A percentile compares a stretch with the other conserved stretches of the same genome.
Conservation (phyloP, 2,113 vertebrate species). For the Xenus cinereus region DNA sequence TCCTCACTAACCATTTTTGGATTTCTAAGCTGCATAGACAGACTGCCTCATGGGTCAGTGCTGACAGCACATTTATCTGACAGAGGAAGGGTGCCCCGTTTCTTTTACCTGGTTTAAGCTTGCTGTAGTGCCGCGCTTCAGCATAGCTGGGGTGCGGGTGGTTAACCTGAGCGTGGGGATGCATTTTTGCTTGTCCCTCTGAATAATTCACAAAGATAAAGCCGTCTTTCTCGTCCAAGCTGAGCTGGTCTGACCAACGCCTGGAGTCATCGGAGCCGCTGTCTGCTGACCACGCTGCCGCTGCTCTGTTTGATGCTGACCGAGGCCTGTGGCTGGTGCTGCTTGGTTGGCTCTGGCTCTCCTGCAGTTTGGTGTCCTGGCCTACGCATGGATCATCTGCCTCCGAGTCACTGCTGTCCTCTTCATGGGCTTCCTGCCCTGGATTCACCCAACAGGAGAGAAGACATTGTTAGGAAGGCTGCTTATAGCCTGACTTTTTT, state of each 20-base stretch:
- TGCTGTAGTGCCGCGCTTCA: slow-evolving; percentile 75
- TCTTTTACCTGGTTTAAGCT: slow-evolving; percentile 79
- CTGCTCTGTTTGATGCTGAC: slow-evolving; percentile 75
- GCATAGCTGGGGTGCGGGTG: slow-evolving; percentile 63
- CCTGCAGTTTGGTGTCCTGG: slow-evolving; percentile 77
- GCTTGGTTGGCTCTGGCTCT: slow-evolving; percentile 78
- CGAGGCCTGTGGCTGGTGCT: slow-evolving; percentile 82
- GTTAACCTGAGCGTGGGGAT: slow-evolving; percentile 65
- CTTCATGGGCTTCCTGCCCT: slow-evolving; percentile 88
- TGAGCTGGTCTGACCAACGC: slow-evolving; percentile 95
- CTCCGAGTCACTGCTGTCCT: slow-evolving; percentile 97
- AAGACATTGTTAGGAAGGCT: not conserved
- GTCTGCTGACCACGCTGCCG: slow-evolving; percentile 83
- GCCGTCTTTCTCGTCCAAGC: slow-evolving; percentile 96
- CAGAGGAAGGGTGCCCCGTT: not conserved
- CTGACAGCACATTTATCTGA: not conserved
- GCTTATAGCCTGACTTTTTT: not conserved
- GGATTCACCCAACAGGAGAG: slow-evolving; percentile 7
- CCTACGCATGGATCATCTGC: slow-evolving; percentile 82
- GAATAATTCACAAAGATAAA: slow-evolving; percentile 98
- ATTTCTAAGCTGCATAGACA: not conserved
- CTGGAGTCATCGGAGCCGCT: slow-evolving; percentile 90
- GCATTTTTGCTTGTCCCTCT: slow-evolving; percentile 83
- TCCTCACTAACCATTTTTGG: not conserved
- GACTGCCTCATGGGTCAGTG: not conserved